A percentile compares a stretch with the other conserved stretches of the same genome.
These are phyloP conservation scores for Drosophila lini DNA, from an alignment of 1,140 invertebrate genomes.

Conservation along the genomic window DNA sequence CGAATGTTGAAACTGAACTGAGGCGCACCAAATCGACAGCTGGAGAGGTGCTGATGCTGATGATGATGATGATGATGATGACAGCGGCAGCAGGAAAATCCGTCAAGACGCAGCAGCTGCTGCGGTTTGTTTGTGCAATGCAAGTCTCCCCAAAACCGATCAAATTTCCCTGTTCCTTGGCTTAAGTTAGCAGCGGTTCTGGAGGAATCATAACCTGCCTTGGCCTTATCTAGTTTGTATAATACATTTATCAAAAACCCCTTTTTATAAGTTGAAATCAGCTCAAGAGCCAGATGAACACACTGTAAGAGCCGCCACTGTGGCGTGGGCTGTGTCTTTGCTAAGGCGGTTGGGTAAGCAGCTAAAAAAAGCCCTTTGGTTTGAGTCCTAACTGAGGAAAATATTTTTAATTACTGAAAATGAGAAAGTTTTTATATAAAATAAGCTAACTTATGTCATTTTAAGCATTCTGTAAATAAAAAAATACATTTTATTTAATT, in stretches of 20 bases:
- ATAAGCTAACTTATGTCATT: not conserved
- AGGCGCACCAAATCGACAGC: conserved; percentile 18
- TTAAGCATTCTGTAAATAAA: not conserved
- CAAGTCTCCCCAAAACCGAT: not conserved
- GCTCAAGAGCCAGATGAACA: not conserved
- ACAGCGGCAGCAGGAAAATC: conserved; percentile 8
- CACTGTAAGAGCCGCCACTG: not conserved
- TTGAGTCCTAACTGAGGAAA: not conserved
- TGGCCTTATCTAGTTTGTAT: not conserved
- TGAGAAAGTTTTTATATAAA: not conserved
- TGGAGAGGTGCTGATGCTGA: conserved; percentile 11
- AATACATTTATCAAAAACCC: not conserved
- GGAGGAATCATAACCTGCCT: not conserved
- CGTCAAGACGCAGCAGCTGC: conserved; percentile 6
- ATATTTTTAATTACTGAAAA: not conserved
- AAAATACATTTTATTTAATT: not conserved
- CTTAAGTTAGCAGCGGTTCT: not conserved
- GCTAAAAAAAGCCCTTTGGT: not conserved
- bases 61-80: not conserved
- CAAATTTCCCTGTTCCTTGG: not conserved
- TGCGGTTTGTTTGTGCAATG: conserved; percentile 15
- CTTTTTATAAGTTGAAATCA: not conserved
- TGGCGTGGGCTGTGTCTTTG: not conserved
- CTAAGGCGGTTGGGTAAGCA: not conserved
- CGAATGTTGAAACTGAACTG: conserved; percentile 35